Base-by-base conservation (phyloP, 2,113 vertebrate species). In the Shinisaurus crocodilurus region DNA sequence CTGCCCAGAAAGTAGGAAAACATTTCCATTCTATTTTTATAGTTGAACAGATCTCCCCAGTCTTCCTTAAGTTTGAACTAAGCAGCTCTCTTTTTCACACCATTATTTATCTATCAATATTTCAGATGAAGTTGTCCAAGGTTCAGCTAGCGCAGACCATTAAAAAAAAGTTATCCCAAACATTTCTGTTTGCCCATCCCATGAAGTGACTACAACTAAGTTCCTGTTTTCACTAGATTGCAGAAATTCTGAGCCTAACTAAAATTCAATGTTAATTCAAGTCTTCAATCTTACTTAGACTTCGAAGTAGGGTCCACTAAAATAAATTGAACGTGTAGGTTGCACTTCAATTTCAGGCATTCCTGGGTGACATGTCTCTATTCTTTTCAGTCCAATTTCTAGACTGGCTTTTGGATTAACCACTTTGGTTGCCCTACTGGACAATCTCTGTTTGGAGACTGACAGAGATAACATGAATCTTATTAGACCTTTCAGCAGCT, bases 21-120 rank as follows among this genome's bases (percentile, higher is more conserved):
- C n/a, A n/a, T 13, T 48, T 48, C 74, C 92, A 92, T 93, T 95
- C 92, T 94, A 90, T 93, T 93, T 81, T 81, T 13, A 32, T 13
- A 43, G 63, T 27, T 67, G 23, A 84, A 43, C 40, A 29, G 5
- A 29, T n/a, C 43, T 67, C 29, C 40, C 34, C 40, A 84, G 60
- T 1, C 37, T 65, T 83, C 40, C 63, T 43, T 32, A 67, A 16
- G 40, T 25, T 32, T 25, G 3, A 65, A 60, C 5, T 29, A 65
- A 16, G 27, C 60, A 32, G 27, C 67, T 84, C 25, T 67, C 40
- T 45, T 67, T 67, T 67, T 12, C 57, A 37, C 8, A 60, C 32
- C 6, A 81, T 54, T 82, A 82, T 57, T 82, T 34, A 40, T 32
- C 12, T 27, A 67, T 84, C 57, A 43, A 67, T 84, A 67, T 45